Conservation (phyloP, 2,113 vertebrate genomes). For the Hippocampus zosterae region DNA sequence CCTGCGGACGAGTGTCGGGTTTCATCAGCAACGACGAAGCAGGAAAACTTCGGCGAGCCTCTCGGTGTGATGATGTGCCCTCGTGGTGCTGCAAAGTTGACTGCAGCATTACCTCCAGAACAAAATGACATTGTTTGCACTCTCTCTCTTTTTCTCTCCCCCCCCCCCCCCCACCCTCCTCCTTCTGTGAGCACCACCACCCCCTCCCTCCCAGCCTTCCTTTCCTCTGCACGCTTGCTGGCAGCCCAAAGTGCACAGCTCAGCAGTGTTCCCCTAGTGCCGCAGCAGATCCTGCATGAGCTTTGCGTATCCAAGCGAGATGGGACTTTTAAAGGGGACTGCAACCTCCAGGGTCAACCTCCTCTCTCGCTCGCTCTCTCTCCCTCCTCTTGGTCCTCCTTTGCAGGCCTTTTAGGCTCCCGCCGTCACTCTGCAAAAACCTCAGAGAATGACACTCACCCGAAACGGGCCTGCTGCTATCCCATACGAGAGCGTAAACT, state of each 20-base stretch:
- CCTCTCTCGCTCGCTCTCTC: conserved; percentile 44
- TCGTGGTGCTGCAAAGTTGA: conserved; percentile 74
- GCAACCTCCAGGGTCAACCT: conserved; percentile 75
- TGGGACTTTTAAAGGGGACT: conserved; percentile 84
- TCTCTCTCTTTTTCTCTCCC: conserved; percentile 57
- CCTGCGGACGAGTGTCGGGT: conserved; percentile 33
- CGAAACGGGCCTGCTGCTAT: conserved; percentile 36
- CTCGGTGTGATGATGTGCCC: conserved; percentile 60
- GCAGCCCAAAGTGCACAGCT: conserved; percentile 84
- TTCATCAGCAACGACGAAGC: conserved; percentile 19
- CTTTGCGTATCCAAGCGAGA: conserved; percentile 81
- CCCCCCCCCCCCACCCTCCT: conserved; percentile 52
- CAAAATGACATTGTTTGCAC: conserved; percentile 85
- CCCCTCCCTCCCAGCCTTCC: conserved; percentile 59
- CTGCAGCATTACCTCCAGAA: conserved; percentile 81
- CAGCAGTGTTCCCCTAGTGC: conserved; percentile 83
- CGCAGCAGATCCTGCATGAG: conserved; percentile 84
- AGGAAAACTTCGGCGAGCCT: conserved; percentile 66
- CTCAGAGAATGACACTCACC: conserved; percentile 33
- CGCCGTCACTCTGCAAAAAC: conserved; percentile 10
- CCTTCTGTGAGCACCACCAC: conserved; percentile 32
- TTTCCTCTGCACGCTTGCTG: conserved; percentile 72
- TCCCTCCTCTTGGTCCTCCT: conserved; percentile 14
- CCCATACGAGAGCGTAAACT: conserved; percentile 36
- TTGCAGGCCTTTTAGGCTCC: conserved; percentile 1